These are phyloP conservation scores for Lasioglossum vierecki DNA, from an alignment of 2,888 invertebrate genomes.

Conservation along the genomic window DNA sequence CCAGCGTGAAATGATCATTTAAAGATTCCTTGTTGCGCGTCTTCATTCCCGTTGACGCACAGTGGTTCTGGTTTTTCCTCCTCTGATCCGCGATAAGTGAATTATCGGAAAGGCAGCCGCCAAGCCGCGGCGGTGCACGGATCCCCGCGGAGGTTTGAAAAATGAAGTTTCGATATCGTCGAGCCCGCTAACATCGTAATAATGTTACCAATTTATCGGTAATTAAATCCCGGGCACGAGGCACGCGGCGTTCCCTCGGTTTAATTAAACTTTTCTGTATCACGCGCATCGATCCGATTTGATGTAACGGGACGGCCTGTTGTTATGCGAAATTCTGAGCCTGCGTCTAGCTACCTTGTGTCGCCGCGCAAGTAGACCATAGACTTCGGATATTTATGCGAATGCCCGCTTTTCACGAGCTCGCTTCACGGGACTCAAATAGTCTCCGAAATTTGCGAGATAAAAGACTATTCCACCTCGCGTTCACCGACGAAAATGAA, in stretches of 20 bases:
- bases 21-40: neutral
- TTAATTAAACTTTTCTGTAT: conserved; percentile 51
- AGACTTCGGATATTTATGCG: neutral
- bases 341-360: neutral
- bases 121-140: neutral
- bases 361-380: neutral
- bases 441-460: neutral
- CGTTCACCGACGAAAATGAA: neutral
- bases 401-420: neutral
- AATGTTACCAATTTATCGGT: conserved; percentile 50
- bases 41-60: neutral
- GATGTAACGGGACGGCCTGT: conserved; percentile 20
- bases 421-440: neutral
- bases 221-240: conserved; percentile 38
- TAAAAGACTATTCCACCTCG: neutral
- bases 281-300: conserved; percentile 36
- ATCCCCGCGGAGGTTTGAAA: neutral
- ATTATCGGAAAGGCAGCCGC: neutral
- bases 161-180: conserved; percentile 21
- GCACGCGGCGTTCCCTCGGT: conserved; percentile 26
- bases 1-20: conserved; percentile 47
- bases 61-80: conserved; percentile 18
- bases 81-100: conserved; percentile 21
- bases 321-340: conserved; percentile 17
- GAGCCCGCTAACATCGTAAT: conserved; percentile 23